Percentiles rank a stretch among this genome's conserved stretches.
These are phyloP conservation scores for Esox lucius DNA, from an alignment of 2,797 vertebrate genomes.

Conservation along the genomic window DNA sequence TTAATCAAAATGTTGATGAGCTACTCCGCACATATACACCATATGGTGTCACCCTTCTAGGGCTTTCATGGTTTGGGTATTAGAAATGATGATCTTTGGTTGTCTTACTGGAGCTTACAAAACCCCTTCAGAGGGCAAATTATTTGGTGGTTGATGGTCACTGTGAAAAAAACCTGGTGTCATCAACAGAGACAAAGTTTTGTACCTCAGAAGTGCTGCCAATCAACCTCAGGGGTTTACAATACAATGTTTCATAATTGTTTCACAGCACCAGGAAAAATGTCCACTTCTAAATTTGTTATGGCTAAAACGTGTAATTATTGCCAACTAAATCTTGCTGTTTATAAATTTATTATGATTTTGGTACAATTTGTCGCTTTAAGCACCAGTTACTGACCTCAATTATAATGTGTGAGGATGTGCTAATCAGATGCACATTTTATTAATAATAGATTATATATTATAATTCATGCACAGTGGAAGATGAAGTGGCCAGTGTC, in stretches of 20 bases:
- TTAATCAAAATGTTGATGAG: too few species aligned
- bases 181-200: background rate
- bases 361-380: constrained; percentile 22
- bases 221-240: background rate
- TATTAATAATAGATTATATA: constrained; percentile 17
- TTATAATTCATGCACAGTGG: constrained; percentile 11
- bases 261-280: background rate
- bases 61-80: too few species aligned
- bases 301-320: constrained; percentile 13
- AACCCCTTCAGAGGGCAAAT: too few species aligned
- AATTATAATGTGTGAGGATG: constrained; percentile 14
- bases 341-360: constrained; percentile 22
- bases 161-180: too few species aligned
- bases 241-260: background rate
- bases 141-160: too few species aligned
- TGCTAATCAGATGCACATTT: constrained; percentile 15
- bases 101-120: too few species aligned
- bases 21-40: too few species aligned
- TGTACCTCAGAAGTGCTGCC: background rate
- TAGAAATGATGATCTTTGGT: too few species aligned
- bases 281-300: background rate
- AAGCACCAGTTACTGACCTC: constrained; percentile 20
- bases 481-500: background rate
- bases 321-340: background rate
- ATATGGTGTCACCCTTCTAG: too few species aligned